phyloP scores from a whole-genome alignment of 2,888 invertebrate species.

The Halocaridina rubra region DNA sequence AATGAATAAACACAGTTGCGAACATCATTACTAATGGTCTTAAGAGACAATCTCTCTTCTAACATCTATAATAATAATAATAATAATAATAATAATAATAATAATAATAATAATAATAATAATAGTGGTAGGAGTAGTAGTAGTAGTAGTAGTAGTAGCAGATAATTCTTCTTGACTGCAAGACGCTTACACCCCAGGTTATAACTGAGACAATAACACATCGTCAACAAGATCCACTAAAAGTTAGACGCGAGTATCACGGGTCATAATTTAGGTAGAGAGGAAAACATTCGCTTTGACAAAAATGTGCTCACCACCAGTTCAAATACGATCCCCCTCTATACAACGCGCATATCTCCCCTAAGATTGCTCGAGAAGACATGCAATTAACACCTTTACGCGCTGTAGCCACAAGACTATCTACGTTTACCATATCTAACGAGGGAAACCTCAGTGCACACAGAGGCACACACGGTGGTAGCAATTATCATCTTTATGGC shows the following conservation, averaged over 20 bases:
- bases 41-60: too few species aligned
- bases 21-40: too few species aligned
- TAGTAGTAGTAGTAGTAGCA: too few species aligned
- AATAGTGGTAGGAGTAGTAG: too few species aligned
- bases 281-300: slow-evolving; percentile 16
- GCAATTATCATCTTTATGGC: not conserved
- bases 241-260: not conserved
- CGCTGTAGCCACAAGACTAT: not conserved
- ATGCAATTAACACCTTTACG: slow-evolving; percentile 4
- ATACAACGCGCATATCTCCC: too few species aligned
- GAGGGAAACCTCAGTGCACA: not conserved
- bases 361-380: not conserved
- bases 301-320: slow-evolving; percentile 14
- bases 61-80: too few species aligned
- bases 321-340: not conserved
- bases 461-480: not conserved
- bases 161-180: too few species aligned
- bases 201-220: too few species aligned
- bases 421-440: not conserved
- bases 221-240: not conserved
- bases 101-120: too few species aligned
- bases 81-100: too few species aligned
- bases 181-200: too few species aligned
- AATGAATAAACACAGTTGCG: too few species aligned
- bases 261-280: slow-evolving; percentile 1